Evolutionary conservation across 1,140 invertebrate species (phyloP).

Genomic region (Drosophila mayri): DNA sequence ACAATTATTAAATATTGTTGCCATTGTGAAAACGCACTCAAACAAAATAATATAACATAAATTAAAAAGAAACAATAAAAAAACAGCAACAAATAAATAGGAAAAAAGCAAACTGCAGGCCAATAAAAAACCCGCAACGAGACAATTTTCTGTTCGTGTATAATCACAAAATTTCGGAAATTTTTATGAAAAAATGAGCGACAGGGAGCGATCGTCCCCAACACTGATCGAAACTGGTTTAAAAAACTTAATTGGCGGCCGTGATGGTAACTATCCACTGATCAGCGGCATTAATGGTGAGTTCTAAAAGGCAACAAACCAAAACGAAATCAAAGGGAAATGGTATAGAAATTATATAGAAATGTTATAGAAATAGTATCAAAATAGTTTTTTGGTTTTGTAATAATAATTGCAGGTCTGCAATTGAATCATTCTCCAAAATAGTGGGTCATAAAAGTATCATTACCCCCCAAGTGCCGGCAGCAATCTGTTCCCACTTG

Average conservation of each 20-base stretch:
- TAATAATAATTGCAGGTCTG: slow-evolving; percentile 9
- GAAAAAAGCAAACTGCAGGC: slow-evolving; percentile 33
- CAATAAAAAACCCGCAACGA: slow-evolving; percentile 42
- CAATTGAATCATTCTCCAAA: slow-evolving; percentile 18
- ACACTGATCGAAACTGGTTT: slow-evolving; percentile 92
- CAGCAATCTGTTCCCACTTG: slow-evolving; percentile 47
- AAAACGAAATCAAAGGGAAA: slow-evolving; percentile 6
- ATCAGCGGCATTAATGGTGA: slow-evolving; percentile 90
- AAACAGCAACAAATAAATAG: slow-evolving; percentile 9
- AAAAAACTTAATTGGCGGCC: slow-evolving; percentile 91
- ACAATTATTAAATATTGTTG: slow-evolving; percentile 12
- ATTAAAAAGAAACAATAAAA: slow-evolving; percentile 1
- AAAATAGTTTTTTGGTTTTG: not conserved
- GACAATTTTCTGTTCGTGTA: slow-evolving; percentile 68
- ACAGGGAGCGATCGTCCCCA: slow-evolving; percentile 91
- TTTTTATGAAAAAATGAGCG: slow-evolving; percentile 88
- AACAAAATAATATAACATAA: slow-evolving; percentile 8
- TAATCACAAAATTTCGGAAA: slow-evolving; percentile 77
- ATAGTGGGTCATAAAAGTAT: slow-evolving; percentile 9
- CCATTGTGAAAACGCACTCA: slow-evolving; percentile 21
- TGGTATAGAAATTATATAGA: not conserved
- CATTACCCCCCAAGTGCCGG: slow-evolving; percentile 43
- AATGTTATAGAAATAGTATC: too few relatives aligned
- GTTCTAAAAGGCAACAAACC: slow-evolving; percentile 75
- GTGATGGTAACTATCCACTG: slow-evolving; percentile 91